Base-by-base conservation (phyloP, 1,140 invertebrate species). In the Aricia agestis region DNA sequence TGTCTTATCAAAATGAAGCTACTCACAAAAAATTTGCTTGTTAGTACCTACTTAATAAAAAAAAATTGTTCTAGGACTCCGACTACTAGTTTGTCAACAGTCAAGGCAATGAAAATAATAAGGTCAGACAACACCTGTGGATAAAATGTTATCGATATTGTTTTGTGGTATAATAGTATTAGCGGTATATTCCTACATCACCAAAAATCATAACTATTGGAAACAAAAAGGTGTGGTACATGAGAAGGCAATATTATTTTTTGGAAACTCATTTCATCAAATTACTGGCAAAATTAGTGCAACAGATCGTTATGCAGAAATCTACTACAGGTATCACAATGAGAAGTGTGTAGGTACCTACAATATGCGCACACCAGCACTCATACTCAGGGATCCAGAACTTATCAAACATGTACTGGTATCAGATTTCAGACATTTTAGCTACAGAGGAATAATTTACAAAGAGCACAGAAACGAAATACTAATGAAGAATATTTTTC, bases 391-490 rank as follows among this genome's bases (percentile, higher is more conserved):
- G 36, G 68, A 69, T 36, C 68, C 68, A 13, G 68, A 69, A 10
- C 52, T 59, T 1, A 61, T 69, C 17, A 32, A 57, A 10, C 25
- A 69, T n/a, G 31, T 69, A n/a, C 17, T 69, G 52, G 7, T 32
- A 9, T 17, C 31, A 11, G 67, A 69, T 31, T 69, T 69, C 31
- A 69, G 57, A 17, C 3, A 90, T 73, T 94, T 94, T 74, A 69
- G 79, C 66, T 36, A 45, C 7, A 74, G 79, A 31, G 80, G 79
- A 2, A 10, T 81, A 0, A 71, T 75, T 41, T 32, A 45, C 0
- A 63, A 74, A 15, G 75, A 76, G 13, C 42, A 69, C n/a, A 69
- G 69, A 11, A 69, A 68, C 1, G 80, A 84, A 61, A 78, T 79
- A 68, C 42, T 88, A 77, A 73, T 83, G 74, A 68, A 79, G 75